phyloP scores from a whole-genome alignment of 2,113 vertebrate genomes.

The Heterocephalus glaber region DNA sequence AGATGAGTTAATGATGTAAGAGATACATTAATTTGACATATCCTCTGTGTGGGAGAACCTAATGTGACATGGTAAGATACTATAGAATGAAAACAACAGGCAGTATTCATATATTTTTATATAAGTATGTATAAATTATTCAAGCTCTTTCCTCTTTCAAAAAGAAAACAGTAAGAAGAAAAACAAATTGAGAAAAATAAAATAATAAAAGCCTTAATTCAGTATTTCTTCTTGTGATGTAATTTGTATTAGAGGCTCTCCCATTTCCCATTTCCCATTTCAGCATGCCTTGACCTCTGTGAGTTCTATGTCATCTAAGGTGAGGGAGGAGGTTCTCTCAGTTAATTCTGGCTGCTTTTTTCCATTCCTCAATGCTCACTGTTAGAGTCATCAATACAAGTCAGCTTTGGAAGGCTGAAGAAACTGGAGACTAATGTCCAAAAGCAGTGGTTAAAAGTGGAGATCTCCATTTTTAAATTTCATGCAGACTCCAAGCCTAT shows the following conservation, averaged over 20 bases:
- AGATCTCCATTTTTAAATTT: not conserved
- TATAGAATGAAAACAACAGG: not conserved
- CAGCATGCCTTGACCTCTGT: not conserved
- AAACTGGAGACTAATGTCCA: not conserved
- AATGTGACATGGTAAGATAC: too few relatives aligned
- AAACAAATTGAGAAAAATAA: not conserved
- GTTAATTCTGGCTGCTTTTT: not conserved
- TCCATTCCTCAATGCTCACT: not conserved
- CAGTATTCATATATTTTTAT: not conserved
- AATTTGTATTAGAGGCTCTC: too few relatives aligned
- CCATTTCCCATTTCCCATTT: not conserved
- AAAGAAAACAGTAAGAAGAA: not conserved
- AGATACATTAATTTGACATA: not conserved
- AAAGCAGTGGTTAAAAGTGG: not conserved
- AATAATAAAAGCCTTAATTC: not conserved
- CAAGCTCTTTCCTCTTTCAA: not conserved
- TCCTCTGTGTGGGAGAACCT: not conserved
- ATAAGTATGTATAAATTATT: not conserved
- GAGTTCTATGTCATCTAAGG: not conserved
- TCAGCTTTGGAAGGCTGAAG: not conserved
- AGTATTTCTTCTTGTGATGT: not conserved
- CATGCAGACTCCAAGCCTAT: not conserved
- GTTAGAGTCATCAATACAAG: too few relatives aligned
- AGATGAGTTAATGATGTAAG: not conserved
- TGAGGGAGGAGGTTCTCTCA: not conserved